Base-by-base conservation (phyloP, 2,888 invertebrate genomes). In the Xanthorhoe spadicearia region DNA sequence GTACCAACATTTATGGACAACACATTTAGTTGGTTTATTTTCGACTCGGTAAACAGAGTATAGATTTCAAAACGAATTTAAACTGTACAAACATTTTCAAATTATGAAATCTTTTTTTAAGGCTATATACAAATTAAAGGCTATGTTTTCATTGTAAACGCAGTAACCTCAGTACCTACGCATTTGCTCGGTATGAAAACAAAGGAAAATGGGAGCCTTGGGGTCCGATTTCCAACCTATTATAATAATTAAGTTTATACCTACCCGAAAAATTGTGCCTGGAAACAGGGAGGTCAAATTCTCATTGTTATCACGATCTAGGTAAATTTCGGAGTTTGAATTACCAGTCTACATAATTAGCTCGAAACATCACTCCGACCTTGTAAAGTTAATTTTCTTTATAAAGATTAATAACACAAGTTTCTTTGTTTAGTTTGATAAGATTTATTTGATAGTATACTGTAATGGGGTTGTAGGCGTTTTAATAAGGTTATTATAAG, bases 171-270 rank as follows among this genome's bases (percentile, higher is more conserved):
- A 13, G 35, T 56, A 53, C 15, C 28, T 28, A 54, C 32, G 32
- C 70, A 64, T 64, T 66, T 52, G 50, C 61, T 49, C 43, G 55
- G 46, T 63, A 50, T 38, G 48, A 60, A 72, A 77, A 80, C 78
- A 80, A 78, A 75, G 73, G 71, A 58, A 76, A 76, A 69, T 70
- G 68, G 28, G 18, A 51, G 19, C 72, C 73, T 73, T 18, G 18
- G 64, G 68, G 68, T 67, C 73, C 66, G 43, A 69, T 72, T 70
- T 62, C 62, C 48, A 58, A 54, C 62, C 67, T 67, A 71, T 73
- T 71, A 73, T 66, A 64, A 73, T 73, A 77, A 81, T 77, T 77
- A 74, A 74, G 76, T 73, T 74, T 49, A 74, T 75, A 73, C 72
- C 73, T 43, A 73, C 72, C 61, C 61, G 52, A 71, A 71, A 77